phyloP scores from a whole-genome alignment of 2,888 invertebrate species.

The Sipha maydis region DNA sequence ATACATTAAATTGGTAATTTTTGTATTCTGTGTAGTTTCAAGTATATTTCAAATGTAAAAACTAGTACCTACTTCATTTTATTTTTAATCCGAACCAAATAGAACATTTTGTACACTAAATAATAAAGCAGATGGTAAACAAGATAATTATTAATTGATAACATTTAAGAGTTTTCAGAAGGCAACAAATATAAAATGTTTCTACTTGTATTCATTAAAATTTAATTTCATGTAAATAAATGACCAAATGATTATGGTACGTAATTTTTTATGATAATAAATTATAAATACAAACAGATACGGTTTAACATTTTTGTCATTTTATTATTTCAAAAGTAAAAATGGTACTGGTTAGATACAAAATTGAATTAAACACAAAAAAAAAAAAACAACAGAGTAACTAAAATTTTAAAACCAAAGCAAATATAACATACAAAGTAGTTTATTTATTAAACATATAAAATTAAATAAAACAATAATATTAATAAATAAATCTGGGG shows the following conservation, averaged over 20 bases:
- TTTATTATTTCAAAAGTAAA: slow-evolving; percentile 26
- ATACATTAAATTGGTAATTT: too few relatives aligned
- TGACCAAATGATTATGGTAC: background rate
- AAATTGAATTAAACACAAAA: background rate
- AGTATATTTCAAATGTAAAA: too few relatives aligned
- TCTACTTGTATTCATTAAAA: too few relatives aligned
- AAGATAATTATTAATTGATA: too few relatives aligned
- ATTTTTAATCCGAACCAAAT: too few relatives aligned
- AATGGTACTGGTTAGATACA: slow-evolving; percentile 9
- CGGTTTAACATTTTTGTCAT: background rate
- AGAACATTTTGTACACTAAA: too few relatives aligned
- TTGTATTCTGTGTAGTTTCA: too few relatives aligned
- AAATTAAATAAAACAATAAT: background rate
- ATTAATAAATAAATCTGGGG: background rate
- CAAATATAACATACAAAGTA: background rate
- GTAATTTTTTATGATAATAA: background rate
- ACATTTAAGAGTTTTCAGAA: too few relatives aligned
- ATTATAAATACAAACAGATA: background rate
- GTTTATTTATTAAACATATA: background rate
- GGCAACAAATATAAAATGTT: too few relatives aligned
- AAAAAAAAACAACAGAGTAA: slow-evolving; percentile 11
- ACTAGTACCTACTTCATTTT: too few relatives aligned
- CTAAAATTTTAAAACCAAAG: background rate
- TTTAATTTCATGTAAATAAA: too few relatives aligned
- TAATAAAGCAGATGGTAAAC: too few relatives aligned